These are phyloP conservation scores for Megaceryle torquata DNA, from an alignment of 2,113 vertebrate species.

Conservation along the genomic window DNA sequence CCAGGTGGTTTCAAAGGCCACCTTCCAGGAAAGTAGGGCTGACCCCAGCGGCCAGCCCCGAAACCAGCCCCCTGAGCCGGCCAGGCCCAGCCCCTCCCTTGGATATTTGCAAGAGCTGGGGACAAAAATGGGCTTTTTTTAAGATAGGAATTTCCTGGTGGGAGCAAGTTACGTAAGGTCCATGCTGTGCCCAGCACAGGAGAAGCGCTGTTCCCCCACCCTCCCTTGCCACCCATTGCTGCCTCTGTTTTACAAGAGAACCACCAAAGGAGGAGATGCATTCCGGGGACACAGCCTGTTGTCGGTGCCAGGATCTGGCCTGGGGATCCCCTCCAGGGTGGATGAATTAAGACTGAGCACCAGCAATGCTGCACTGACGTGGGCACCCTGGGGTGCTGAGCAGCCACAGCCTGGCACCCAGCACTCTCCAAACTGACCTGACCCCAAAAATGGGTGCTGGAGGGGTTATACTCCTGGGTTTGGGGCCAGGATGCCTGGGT, in stretches of 20 bases:
- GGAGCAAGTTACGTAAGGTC: fast-evolving
- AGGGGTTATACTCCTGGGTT: fast-evolving
- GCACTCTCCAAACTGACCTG: not conserved
- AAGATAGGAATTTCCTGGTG: not conserved
- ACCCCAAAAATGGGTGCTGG: not conserved
- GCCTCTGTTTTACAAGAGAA: not conserved
- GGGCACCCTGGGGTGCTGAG: not conserved
- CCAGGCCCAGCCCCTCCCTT: fast-evolving
- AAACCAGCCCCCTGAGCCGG: fast-evolving
- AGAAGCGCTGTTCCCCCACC: not conserved
- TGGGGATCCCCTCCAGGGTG: not conserved
- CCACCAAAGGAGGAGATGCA: not conserved
- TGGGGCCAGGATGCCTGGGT: not conserved
- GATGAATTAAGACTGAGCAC: not conserved
- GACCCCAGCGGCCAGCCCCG: fast-evolving
- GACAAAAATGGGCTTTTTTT: not conserved
- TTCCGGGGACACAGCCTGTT: fast-evolving
- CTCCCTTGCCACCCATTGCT: not conserved
- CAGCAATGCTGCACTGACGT: fast-evolving
- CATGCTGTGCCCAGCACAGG: fast-evolving
- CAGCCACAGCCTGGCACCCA: not conserved
- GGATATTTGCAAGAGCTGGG: not conserved
- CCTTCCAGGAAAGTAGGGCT: constrained; percentile 3
- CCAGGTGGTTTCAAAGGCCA: not conserved
- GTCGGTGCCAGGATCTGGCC: fast-evolving